Percentiles rank a stretch among this genome's conserved stretches.
Evolutionary conservation across 2,113 vertebrate species (phyloP).

Genomic region (Campylomormyrus numenius): DNA sequence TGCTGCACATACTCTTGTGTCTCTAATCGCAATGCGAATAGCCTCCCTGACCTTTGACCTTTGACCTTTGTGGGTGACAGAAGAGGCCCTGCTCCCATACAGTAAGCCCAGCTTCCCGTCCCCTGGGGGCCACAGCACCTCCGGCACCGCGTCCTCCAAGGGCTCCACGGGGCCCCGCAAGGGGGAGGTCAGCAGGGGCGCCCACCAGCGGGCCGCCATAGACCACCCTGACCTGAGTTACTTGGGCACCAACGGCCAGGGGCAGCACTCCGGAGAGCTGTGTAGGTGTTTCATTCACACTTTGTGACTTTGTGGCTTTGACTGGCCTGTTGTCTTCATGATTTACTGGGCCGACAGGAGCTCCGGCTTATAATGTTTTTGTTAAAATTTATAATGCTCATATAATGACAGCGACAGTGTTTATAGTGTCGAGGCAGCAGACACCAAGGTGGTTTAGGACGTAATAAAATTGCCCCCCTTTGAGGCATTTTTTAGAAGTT

Average conservation of each 20-base stretch:
- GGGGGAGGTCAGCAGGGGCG: constrained; percentile 66
- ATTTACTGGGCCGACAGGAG: background rate
- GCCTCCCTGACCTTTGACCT: background rate
- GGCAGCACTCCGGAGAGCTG: constrained; percentile 92
- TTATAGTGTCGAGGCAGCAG: background rate
- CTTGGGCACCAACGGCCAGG: constrained; percentile 81
- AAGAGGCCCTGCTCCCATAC: constrained; percentile 88
- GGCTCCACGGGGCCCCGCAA: constrained; percentile 93
- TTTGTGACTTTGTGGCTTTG: background rate
- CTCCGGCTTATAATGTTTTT: background rate
- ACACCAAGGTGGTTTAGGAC: background rate
- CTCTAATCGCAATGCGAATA: background rate
- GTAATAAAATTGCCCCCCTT: background rate
- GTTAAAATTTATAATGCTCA: background rate
- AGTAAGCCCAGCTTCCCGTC: constrained; percentile 94
- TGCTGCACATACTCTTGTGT: background rate
- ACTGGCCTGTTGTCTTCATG: background rate
- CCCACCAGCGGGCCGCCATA: constrained; percentile 72
- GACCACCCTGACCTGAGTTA: constrained; percentile 83
- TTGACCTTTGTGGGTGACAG: constrained; percentile 51
- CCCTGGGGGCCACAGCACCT: constrained; percentile 90
- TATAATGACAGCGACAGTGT: background rate
- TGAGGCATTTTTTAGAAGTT: background rate
- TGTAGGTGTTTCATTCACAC: constrained; percentile 64
- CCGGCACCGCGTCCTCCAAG: constrained; percentile 93